phyloP scores from a whole-genome alignment of 2,797 vertebrate genomes.

The Ambastaia sidthimunki region DNA sequence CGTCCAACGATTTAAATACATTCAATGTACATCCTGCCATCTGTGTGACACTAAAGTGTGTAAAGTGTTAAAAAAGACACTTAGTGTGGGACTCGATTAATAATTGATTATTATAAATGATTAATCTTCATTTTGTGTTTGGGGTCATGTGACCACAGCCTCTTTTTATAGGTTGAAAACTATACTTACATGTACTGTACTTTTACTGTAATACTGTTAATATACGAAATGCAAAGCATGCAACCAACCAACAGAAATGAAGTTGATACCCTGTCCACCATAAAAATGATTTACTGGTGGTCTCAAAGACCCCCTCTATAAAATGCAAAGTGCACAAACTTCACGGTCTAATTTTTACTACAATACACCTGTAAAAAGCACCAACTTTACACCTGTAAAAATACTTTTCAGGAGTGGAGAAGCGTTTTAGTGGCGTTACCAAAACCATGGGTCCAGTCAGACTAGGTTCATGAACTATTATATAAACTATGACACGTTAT shows the following conservation, averaged over 20 bases:
- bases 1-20: slow-evolving; percentile 25
- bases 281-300: neutral
- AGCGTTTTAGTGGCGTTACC: no score
- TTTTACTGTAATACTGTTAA: no score
- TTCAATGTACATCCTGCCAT: slow-evolving; percentile 34
- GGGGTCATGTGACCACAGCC: neutral
- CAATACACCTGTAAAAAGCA: neutral
- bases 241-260: neutral
- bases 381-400: neutral
- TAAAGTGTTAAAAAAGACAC: neutral
- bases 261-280: neutral
- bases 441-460: no score
- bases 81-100: neutral
- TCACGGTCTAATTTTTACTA: neutral
- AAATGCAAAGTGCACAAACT: no score
- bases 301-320: neutral
- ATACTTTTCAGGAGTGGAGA: no score
- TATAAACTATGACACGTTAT: no score
- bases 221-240: no score
- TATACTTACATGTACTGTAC: no score
- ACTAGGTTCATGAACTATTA: no score
- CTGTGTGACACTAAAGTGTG: neutral
- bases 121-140: neutral
- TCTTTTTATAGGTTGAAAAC: neutral
- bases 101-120: neutral